phyloP scores from a whole-genome alignment of 2,113 vertebrate genomes.

The Tachycineta bicolor region DNA sequence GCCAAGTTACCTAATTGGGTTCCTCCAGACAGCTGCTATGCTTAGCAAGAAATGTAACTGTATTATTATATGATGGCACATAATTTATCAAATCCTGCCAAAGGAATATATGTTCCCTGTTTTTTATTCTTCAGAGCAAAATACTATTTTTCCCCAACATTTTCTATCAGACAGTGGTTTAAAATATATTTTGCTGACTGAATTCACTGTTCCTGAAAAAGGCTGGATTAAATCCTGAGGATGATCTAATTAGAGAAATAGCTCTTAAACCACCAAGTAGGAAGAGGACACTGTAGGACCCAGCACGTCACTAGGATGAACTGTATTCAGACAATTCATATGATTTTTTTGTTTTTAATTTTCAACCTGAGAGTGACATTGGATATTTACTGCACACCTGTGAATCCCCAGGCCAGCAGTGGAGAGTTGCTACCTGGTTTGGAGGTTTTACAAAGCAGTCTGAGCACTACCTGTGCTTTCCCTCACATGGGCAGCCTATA shows the following conservation, averaged over 20 bases:
- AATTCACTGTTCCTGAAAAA: background rate
- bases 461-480: background rate
- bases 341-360: background rate
- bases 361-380: background rate
- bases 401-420: background rate
- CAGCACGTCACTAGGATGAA: background rate
- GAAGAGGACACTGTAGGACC: background rate
- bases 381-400: background rate
- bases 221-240: background rate
- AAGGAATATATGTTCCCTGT: background rate
- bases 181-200: background rate
- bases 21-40: background rate
- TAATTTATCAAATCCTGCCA: background rate
- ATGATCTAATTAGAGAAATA: background rate
- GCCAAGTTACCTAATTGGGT: background rate
- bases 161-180: background rate
- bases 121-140: background rate
- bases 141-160: background rate
- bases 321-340: background rate
- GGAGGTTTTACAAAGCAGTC: background rate
- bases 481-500: background rate
- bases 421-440: background rate
- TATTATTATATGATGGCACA: background rate
- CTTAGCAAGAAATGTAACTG: background rate
- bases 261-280: background rate